Base-by-base conservation (phyloP, 2,113 vertebrate genomes). In the Atrichornis clamosus region DNA sequence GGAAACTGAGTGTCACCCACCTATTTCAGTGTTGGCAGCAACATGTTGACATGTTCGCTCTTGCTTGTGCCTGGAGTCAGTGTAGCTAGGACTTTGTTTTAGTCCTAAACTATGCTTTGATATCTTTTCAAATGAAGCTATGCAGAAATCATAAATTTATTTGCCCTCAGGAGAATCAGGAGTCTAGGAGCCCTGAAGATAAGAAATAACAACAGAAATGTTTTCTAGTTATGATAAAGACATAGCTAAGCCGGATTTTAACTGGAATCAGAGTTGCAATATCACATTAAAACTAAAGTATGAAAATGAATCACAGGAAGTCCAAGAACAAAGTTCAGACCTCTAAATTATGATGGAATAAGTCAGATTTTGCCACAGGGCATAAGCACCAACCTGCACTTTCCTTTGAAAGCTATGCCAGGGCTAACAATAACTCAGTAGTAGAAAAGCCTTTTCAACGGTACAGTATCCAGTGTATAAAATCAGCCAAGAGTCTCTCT, bases 351-450 rank as follows among this genome's bases (percentile, higher is more conserved):
- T 59, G 72, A 89, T 84, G 55, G 35, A 90, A 62, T 70, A 94
- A 89, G 50, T 70, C 80, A 75, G 50, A 74, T 90, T 90, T 93
- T 95, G 55, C 88, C 72, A 92, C 50, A 80, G 60, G 64, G 68
- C 42, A 39, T 84, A 83, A 92, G 16, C 46, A 85, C 73, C 79
- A 93, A 74, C 88, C 53, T 83, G 46, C 59, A 70, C 75, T 88
- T 92, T 69, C n/a, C 37, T 90, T 85, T 88, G 82, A 94, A 91
- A 93, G 63, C 67, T 79, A 35, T 23, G 46, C 33, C 26, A 44
- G 58, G n/a, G 63, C 81, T 95, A 75, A 91, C 90, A 89, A 64
- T 85, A 93, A 89, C 35, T 91, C 78, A 72, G 26, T 67, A 87
- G 65, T 39, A 6, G 4, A 91, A 93, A 87, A 82, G 30, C n/a